phyloP scores from a whole-genome alignment of 2,797 vertebrate species.

The Notolepis coatsorum region DNA sequence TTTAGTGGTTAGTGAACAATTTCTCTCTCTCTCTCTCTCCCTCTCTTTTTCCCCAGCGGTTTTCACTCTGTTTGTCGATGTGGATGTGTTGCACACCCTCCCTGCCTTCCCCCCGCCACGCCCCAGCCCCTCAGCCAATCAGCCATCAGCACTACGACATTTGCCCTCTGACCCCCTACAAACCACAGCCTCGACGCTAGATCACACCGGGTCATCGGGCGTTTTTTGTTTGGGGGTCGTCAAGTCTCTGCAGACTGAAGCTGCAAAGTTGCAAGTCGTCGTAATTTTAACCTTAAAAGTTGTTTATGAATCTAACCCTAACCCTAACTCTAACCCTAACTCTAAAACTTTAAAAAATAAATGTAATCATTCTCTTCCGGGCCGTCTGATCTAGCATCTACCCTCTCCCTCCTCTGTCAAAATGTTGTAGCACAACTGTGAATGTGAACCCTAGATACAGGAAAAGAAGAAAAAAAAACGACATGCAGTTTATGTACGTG shows the following conservation, averaged over 20 bases:
- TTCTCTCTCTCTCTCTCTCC: slow-evolving; percentile 9
- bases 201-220: no score
- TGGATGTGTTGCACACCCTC: slow-evolving; percentile 75
- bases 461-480: no score
- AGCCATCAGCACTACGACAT: slow-evolving; percentile 67
- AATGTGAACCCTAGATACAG: slow-evolving; percentile 93
- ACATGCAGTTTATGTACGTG: slow-evolving; percentile 77
- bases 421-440: slow-evolving; percentile 97
- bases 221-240: no score
- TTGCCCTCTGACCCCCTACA: slow-evolving; percentile 42
- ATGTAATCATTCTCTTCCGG: no score
- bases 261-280: no score
- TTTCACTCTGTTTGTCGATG: slow-evolving; percentile 88
- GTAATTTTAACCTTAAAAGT: no score
- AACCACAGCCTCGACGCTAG: slow-evolving; percentile 37
- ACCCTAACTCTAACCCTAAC: no score
- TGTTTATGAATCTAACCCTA: no score
- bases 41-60: slow-evolving; percentile 63
- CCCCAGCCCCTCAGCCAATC: slow-evolving; percentile 85
- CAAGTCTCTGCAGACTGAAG: no score
- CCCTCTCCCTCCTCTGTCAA: slow-evolving; percentile 81
- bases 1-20: not conserved
- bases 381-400: no score
- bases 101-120: slow-evolving; percentile 78
- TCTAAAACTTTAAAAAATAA: no score